Conservation (phyloP, 2,888 invertebrate genomes). For the Agriopis leucophaearia region DNA sequence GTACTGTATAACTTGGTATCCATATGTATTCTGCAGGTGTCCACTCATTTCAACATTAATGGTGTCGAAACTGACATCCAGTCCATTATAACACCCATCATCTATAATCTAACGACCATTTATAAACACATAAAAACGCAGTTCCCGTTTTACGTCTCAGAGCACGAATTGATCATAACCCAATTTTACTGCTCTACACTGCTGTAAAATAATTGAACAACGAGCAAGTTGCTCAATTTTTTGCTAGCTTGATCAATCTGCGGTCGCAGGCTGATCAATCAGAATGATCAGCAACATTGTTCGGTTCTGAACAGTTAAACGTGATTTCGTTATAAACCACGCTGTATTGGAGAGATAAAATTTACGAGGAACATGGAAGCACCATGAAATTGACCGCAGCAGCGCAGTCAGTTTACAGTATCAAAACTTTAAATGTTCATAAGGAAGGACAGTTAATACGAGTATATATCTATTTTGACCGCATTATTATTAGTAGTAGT, state of each 20-base stretch:
- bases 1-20: too few relatives aligned
- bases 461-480: background rate
- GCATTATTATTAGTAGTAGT: background rate
- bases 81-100: slow-evolving; percentile 21
- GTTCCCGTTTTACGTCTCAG: slow-evolving; percentile 35
- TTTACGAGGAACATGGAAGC: slow-evolving; percentile 42
- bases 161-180: slow-evolving; percentile 40
- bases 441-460: slow-evolving; percentile 3
- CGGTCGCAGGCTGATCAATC: slow-evolving; percentile 21
- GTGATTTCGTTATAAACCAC: slow-evolving; percentile 51
- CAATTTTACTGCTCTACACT: slow-evolving; percentile 37
- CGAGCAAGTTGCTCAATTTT: slow-evolving; percentile 14
- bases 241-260: slow-evolving; percentile 10
- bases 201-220: slow-evolving; percentile 49
- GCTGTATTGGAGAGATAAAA: slow-evolving; percentile 42
- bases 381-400: slow-evolving; percentile 38
- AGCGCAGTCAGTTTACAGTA: slow-evolving; percentile 34
- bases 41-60: slow-evolving; percentile 8
- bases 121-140: slow-evolving; percentile 43
- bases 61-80: slow-evolving; percentile 14
- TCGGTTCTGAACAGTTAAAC: slow-evolving; percentile 51
- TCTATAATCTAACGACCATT: slow-evolving; percentile 36
- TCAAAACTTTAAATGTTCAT: slow-evolving; percentile 21
- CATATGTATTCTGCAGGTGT: background rate
- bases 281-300: slow-evolving; percentile 48